These are phyloP conservation scores for Echinometra lucunter DNA, from an alignment of 53 echinoderm and acorn worm genomes.

Conservation along the genomic window DNA sequence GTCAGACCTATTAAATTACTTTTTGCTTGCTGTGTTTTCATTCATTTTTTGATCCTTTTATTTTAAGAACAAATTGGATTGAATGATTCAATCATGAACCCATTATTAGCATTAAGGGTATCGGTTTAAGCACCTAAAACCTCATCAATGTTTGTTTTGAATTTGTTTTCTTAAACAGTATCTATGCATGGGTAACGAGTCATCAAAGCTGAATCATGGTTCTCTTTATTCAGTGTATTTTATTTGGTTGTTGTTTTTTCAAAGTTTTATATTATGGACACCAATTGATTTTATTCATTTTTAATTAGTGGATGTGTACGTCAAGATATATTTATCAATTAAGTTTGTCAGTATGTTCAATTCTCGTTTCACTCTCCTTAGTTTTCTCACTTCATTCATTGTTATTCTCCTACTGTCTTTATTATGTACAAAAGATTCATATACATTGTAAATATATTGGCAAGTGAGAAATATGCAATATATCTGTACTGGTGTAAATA, in stretches of 20 bases:
- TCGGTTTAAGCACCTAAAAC: background rate
- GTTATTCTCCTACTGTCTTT: background rate
- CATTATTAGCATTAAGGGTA: background rate
- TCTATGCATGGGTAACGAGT: background rate
- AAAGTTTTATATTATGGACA: background rate
- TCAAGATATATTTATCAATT: background rate
- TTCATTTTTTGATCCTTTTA: background rate
- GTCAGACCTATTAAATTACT: background rate
- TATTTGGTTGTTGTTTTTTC: background rate
- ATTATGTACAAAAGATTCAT: slow-evolving; percentile 49
- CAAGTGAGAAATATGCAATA: slow-evolving; percentile 42
- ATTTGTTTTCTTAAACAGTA: background rate
- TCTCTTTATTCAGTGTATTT: background rate
- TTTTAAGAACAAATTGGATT: background rate
- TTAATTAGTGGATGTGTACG: background rate
- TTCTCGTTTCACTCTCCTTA: background rate
- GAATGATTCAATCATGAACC: background rate
- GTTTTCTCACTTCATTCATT: background rate
- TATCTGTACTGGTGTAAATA: background rate
- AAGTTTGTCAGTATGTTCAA: background rate
- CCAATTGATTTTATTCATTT: background rate
- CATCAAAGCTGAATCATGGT: background rate
- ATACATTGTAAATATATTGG: slow-evolving; percentile 13
- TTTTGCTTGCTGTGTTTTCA: background rate
- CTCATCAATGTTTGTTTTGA: slow-evolving; percentile 39